Conservation (phyloP, 30 jellyfish, hydroid and myxozoan genomes). For the Hydra vulgaris region DNA sequence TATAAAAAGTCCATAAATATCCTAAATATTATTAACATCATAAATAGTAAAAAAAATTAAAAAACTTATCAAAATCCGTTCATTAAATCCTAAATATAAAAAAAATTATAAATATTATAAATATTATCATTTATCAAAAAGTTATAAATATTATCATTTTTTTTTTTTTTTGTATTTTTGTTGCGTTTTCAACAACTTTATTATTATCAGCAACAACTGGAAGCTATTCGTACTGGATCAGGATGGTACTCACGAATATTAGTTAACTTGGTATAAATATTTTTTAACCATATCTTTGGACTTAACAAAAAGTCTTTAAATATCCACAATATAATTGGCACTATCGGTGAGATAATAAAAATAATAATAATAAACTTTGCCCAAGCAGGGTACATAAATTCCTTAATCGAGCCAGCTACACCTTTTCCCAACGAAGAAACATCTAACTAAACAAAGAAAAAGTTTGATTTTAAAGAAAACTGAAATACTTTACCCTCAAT, state of each 20-base stretch:
- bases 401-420: constrained; percentile 38
- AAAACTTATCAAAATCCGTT: no score
- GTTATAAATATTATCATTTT: background rate
- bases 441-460: constrained; percentile 32
- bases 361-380: constrained; percentile 59
- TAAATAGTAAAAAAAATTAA: no score
- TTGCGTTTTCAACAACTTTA: constrained; percentile 24
- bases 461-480: no score
- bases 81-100: no score
- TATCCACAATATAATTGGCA: constrained; percentile 47
- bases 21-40: no score
- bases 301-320: constrained; percentile 7
- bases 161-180: background rate
- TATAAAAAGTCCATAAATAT: no score
- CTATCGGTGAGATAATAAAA: constrained; percentile 43
- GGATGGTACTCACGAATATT: constrained; percentile 57
- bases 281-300: constrained; percentile 1
- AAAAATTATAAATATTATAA: no score
- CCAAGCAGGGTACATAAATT: constrained; percentile 75
- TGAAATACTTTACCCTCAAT: no score
- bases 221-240: constrained; percentile 65
- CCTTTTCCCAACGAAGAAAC: constrained; percentile 40
- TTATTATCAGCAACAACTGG: constrained; percentile 48
- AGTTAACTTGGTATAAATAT: background rate
- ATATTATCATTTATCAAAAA: no score